These are phyloP conservation scores for Peromyscus leucopus DNA, from an alignment of 2,113 vertebrate genomes.

Conservation along the genomic window DNA sequence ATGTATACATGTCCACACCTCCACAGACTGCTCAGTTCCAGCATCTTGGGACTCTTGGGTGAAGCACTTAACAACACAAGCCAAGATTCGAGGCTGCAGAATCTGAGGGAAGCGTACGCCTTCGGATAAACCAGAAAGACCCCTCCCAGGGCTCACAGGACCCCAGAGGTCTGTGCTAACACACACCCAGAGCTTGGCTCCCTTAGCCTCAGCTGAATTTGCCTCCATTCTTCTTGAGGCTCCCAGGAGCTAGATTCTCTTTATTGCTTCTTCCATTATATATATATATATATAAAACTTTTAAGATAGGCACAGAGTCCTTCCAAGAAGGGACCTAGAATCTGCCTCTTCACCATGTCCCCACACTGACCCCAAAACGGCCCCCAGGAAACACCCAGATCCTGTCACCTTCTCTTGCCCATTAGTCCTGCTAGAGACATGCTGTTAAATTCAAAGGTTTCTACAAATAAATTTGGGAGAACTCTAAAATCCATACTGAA, in stretches of 20 bases:
- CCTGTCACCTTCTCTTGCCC: neutral
- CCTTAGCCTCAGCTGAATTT: neutral
- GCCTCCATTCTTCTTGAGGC: neutral
- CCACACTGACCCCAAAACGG: neutral
- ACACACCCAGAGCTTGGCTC: neutral
- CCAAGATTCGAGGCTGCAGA: neutral
- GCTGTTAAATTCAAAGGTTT: neutral
- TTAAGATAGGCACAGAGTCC: neutral
- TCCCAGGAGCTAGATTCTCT: neutral
- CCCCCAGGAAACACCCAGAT: neutral
- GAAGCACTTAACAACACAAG: neutral
- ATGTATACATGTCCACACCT: slow-evolving; percentile 83
- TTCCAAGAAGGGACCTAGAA: slow-evolving; percentile 24
- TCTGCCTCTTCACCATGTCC: neutral
- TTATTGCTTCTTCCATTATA: neutral
- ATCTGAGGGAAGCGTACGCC: neutral
- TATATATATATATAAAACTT: neutral
- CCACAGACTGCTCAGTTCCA: slow-evolving; percentile 83
- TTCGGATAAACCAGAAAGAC: neutral
- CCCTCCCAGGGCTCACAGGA: neutral
- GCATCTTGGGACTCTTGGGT: slow-evolving; percentile 31
- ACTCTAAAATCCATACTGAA: neutral
- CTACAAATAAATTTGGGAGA: neutral
- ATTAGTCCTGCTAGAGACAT: neutral
- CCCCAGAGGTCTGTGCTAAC: neutral